phyloP scores from a whole-genome alignment of 92 coral and sea anemone genomes.

The Phenganax marumi region DNA sequence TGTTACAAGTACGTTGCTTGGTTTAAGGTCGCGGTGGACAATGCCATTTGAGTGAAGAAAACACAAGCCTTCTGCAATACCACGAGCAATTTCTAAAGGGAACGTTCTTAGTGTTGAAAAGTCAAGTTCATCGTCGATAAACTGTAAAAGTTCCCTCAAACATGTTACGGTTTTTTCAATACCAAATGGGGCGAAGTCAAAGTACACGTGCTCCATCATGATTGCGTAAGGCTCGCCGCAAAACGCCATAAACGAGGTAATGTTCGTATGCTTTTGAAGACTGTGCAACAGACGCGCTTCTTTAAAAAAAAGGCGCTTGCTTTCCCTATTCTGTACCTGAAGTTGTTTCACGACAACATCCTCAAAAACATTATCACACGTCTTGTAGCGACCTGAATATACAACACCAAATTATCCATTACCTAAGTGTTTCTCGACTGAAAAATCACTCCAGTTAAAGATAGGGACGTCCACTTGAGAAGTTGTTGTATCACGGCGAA shows the following conservation, averaged over 20 bases:
- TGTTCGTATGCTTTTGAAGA: neutral
- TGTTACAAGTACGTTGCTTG: slow-evolving; percentile 50
- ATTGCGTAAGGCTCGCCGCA: neutral
- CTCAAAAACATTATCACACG: neutral
- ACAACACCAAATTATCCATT: neutral
- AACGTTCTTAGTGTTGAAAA: neutral
- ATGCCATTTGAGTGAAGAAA: slow-evolving; percentile 50
- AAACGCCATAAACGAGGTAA: neutral
- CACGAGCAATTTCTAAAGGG: slow-evolving; percentile 24
- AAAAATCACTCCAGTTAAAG: slow-evolving; percentile 2
- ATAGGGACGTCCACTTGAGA: neutral
- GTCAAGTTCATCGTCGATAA: slow-evolving; percentile 24
- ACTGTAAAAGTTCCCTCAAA: slow-evolving; percentile 4
- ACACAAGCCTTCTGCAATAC: slow-evolving; percentile 40
- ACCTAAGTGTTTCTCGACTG: neutral
- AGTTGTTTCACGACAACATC: neutral
- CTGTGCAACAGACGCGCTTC: slow-evolving; percentile 7
- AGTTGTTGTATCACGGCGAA: neutral
- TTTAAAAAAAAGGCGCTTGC: slow-evolving; percentile 16
- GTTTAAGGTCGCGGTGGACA: slow-evolving; percentile 54
- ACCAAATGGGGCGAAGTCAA: slow-evolving; percentile 11
- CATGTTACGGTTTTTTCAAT: neutral
- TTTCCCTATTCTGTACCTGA: neutral
- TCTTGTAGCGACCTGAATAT: neutral
- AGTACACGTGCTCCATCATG: slow-evolving; percentile 10